A percentile compares a stretch with the other conserved stretches of the same genome.
Conservation (phyloP, 2,797 vertebrate species). For the Pantherophis alleghaniensis region DNA sequence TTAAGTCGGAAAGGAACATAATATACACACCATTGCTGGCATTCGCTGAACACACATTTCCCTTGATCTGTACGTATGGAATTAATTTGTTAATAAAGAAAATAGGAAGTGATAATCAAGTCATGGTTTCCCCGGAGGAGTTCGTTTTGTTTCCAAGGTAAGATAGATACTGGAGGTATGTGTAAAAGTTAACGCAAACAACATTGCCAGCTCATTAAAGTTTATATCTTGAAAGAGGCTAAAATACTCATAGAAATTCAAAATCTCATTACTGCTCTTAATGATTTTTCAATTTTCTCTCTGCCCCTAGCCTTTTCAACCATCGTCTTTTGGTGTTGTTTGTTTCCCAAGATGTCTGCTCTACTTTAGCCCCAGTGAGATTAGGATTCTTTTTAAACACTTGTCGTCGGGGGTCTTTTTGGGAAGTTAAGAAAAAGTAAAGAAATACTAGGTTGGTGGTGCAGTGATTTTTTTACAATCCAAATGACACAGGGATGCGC, state of each 20-base stretch:
- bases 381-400: neutral
- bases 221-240: conserved; percentile 42
- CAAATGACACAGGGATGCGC: neutral
- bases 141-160: conserved; percentile 34
- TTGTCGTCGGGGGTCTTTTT: neutral
- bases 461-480: neutral
- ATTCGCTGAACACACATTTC: neutral
- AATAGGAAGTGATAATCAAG: conserved; percentile 5
- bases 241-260: conserved; percentile 13
- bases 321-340: neutral
- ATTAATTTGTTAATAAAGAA: conserved; percentile 33
- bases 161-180: conserved; percentile 24
- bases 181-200: conserved; percentile 35
- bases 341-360: neutral
- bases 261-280: conserved; percentile 44
- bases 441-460: neutral
- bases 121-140: conserved; percentile 8
- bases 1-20: neutral
- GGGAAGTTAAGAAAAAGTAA: neutral
- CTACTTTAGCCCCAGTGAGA: neutral
- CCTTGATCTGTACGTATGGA: neutral
- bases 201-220: conserved; percentile 33
- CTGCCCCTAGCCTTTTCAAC: neutral
- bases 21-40: neutral
- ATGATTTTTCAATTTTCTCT: conserved; percentile 28